These are phyloP conservation scores for Calliopsis andreniformis DNA, from an alignment of 1,140 invertebrate species.

Conservation along the genomic window DNA sequence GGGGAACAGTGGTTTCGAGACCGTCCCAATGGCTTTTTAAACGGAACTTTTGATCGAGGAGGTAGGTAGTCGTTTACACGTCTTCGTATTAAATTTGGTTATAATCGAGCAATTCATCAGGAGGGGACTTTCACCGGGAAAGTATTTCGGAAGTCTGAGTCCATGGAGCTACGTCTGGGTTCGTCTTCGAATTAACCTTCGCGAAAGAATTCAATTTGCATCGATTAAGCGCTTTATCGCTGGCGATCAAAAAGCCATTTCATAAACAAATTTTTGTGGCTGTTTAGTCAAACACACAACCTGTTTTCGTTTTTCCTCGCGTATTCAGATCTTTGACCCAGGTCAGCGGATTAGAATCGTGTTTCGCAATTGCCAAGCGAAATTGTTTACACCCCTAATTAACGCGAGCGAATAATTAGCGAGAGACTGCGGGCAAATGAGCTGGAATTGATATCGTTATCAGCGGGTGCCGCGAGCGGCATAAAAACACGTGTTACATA, in stretches of 20 bases:
- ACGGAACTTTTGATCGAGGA: too few species aligned
- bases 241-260: constrained; percentile 32
- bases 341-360: too few species aligned
- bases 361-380: constrained; percentile 12
- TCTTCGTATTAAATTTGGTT: too few species aligned
- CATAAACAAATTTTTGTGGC: too few species aligned
- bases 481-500: constrained; percentile 39
- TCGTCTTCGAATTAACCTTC: background rate
- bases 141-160: constrained; percentile 22
- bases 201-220: constrained; percentile 36
- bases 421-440: background rate
- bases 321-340: too few species aligned
- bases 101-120: too few species aligned
- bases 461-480: constrained; percentile 7
- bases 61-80: too few species aligned
- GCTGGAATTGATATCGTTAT: constrained; percentile 29
- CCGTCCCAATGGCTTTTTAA: too few species aligned
- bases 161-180: background rate
- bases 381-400: constrained; percentile 39
- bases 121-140: too few species aligned
- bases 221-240: constrained; percentile 31
- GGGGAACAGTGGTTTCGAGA: too few species aligned
- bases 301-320: too few species aligned
- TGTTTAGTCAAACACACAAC: too few species aligned
- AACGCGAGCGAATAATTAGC: constrained; percentile 44